These are phyloP conservation scores for Folsomia candida DNA, from an alignment of 2,888 invertebrate species.

Conservation along the genomic window DNA sequence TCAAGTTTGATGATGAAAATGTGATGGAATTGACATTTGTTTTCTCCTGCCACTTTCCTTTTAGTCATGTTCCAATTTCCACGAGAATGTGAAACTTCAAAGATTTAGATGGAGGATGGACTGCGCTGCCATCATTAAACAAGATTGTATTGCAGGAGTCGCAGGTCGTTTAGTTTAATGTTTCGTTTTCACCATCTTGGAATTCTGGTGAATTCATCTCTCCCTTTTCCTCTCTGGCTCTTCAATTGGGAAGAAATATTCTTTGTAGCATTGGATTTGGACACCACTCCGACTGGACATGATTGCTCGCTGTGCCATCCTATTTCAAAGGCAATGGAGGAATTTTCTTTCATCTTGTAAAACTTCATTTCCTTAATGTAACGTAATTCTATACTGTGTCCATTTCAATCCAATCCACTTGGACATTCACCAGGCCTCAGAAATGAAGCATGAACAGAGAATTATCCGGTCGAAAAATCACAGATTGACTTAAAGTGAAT, in stretches of 20 bases:
- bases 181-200: background rate
- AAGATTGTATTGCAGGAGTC: background rate
- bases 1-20: background rate
- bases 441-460: slow-evolving; percentile 2
- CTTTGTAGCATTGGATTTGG: background rate
- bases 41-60: background rate
- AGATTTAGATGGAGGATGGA: no score
- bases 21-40: background rate
- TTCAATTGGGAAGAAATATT: background rate
- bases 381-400: slow-evolving; percentile 2
- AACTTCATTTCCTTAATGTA: slow-evolving; percentile 5
- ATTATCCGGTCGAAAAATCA: slow-evolving; percentile 5
- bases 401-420: background rate
- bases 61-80: background rate
- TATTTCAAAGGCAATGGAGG: background rate
- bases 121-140: background rate
- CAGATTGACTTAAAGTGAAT: slow-evolving; percentile 1
- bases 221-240: background rate
- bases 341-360: slow-evolving; percentile 1
- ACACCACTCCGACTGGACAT: background rate
- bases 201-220: background rate
- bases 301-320: background rate
- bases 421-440: background rate
- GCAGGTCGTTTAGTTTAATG: background rate
- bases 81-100: background rate